phyloP scores from a whole-genome alignment of 2,113 vertebrate genomes.

The Porphyrio hochstetteri region DNA sequence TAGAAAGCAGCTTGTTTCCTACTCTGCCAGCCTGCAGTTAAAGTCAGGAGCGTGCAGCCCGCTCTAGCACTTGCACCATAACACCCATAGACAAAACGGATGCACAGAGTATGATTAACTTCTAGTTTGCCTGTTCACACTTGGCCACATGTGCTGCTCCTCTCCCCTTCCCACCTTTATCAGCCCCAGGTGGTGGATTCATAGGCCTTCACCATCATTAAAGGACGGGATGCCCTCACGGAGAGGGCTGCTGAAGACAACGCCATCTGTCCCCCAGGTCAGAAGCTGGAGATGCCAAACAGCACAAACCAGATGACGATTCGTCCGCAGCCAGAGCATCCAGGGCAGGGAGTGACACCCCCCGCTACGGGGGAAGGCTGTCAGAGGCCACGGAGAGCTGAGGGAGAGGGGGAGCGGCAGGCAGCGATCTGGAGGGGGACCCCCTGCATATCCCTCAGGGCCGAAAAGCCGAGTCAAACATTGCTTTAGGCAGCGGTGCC shows the following conservation, averaged over 20 bases:
- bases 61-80: fast-evolving
- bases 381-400: not conserved
- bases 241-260: fast-evolving
- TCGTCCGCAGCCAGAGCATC: fast-evolving
- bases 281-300: not conserved
- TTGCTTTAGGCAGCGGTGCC: not conserved
- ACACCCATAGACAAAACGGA: not conserved
- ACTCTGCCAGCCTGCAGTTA: not conserved
- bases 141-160: fast-evolving
- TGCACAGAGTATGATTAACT: fast-evolving
- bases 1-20: not conserved
- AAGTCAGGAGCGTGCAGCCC: fast-evolving
- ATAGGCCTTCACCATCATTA: not conserved
- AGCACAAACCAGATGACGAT: fast-evolving
- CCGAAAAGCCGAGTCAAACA: not conserved
- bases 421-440: not conserved
- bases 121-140: fast-evolving
- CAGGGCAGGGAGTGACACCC: not conserved
- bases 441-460: not conserved
- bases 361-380: not conserved
- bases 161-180: not conserved
- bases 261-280: fast-evolving
- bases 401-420: not conserved
- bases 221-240: not conserved
- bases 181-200: fast-evolving